Base-by-base conservation (phyloP, 1,140 invertebrate species). In the Macrocentrus cingulum region DNA sequence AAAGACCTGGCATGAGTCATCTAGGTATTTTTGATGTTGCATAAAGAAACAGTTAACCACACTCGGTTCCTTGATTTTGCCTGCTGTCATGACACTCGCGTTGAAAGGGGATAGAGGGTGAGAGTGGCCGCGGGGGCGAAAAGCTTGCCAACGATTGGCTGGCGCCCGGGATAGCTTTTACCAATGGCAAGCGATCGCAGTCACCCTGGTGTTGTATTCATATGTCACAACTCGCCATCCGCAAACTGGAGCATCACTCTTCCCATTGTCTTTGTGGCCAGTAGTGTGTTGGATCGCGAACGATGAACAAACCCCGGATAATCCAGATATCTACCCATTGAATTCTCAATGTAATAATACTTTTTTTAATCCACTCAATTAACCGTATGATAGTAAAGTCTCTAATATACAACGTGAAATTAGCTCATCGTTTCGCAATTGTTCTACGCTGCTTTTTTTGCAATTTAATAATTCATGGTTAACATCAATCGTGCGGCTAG, bases 111-210 rank as follows among this genome's bases (percentile, higher is more conserved):
- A 53, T 64, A 57, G 13, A 59, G 71, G 71, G 66, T 60, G 65
- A 50, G 39, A 36, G 29, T 44, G 16, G 22, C 18, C n/a, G 51
- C 51, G 49, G 49, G 49, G 49, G 49, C 19, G 49, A 50, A 11
- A 34, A 51, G 13, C 36, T 15, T 37, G 11, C 20, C 18, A 8
- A 51, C 59, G 59, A 79, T 80, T 79, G 76, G 78, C 45, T 46
- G 61, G 15, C 13, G 37, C 18, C n/a, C 39, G 34, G 53, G 16
- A 29, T 53, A 15, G 54, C 60, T 63, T 51, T 70, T 70, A 69
- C 77, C 78, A 80, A 79, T 79, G 48, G 71, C 62, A 67, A 68
- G 29, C 69, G 37, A 56, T 63, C 65, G 66, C 67, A 64, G 62
- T 66, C 68, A 69, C 66, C 69, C 59, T 55, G 34, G 44, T 18